A percentile compares a stretch with the other conserved stretches of the same genome.
phyloP scores from a whole-genome alignment of 2,888 invertebrate species.

The Bombylius major region DNA sequence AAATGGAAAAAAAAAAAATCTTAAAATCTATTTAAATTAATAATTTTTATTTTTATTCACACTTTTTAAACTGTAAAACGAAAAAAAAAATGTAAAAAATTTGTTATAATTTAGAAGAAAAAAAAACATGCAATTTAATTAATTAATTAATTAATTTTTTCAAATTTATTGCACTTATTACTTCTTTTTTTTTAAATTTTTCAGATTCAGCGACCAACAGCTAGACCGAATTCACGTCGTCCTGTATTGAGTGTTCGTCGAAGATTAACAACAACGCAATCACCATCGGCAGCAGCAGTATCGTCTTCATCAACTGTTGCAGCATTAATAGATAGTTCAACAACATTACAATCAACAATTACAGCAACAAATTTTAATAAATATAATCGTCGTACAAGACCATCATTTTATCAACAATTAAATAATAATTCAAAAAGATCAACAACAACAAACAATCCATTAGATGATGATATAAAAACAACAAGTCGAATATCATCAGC shows the following conservation, averaged over 20 bases:
- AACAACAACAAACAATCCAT: conserved; percentile 26
- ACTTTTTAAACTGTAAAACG: no score
- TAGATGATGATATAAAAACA: conserved; percentile 21
- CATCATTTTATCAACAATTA: background rate
- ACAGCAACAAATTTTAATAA: conserved; percentile 2
- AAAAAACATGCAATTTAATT: no score
- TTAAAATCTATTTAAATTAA: no score
- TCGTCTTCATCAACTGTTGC: conserved; percentile 25
- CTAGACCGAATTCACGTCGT: conserved; percentile 22
- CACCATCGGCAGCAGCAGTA: conserved; percentile 12
- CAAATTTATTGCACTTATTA: background rate
- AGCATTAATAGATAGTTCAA: conserved; percentile 36
- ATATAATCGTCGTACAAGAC: conserved; percentile 3
- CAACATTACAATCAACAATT: conserved; percentile 16
- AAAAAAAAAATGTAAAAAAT: no score
- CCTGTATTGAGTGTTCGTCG: conserved; percentile 31
- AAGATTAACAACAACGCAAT: conserved; percentile 19
- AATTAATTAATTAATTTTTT: no score
- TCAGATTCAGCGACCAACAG: conserved; percentile 7
- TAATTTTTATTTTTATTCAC: no score
- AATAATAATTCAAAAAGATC: conserved; percentile 7
- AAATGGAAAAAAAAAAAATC: no score
- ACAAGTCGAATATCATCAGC: background rate
- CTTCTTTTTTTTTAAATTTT: background rate
- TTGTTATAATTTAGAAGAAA: no score